Base-by-base conservation (phyloP, 2,797 vertebrate genomes). In the Myotis pilosus region DNA sequence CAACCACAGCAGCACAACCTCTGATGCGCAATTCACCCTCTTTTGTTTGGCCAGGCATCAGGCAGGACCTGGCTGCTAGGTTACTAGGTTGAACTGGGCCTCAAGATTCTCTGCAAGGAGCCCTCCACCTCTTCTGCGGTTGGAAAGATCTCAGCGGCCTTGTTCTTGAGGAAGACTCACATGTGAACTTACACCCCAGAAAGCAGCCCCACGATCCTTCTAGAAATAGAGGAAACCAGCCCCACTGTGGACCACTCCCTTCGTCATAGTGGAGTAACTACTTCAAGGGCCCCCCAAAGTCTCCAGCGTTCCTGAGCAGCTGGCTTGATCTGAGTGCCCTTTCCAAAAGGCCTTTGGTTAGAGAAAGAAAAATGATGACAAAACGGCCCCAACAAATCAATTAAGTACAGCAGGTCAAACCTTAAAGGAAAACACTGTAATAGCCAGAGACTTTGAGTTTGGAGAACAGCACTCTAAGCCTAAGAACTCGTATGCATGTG, bases 221-320 rank as follows among this genome's bases (percentile, higher is more conserved):
- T 5, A 72, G 71, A 30, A 49, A 30, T 5, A 22, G 15, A 53
- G 57, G 33, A 47, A n/a, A 79, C 1, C 28, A 47, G 6, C 15
- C n/a, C 13, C 8, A 6, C 0, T 11, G 23, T 2, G 28, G 23
- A 33, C 6, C 1, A 7, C 19, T 55, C 30, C 12, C 47, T 17
- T 62, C 60, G n/a, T 47, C 41, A 4, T 4, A n/a, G 12, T 11
- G 25, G 2, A 25, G 13, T 9, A 44, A 33, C 25, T 53, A 62
- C 13, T 66, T 75, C 62, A 60, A 90, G 82, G 25, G 51, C 30
- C 36, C 80, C 44, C 8, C n/a, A 13, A 53, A 33, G 28, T 19
- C 72, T 66, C 30, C 20, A 16, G 84, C 79, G 49, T 66, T 60
- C 41, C 82, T 28, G n/a, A 68, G 80, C 53, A 49, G 66, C 9